phyloP scores from a whole-genome alignment of 2,888 invertebrate species.

The Gisinianus flammeolus region DNA sequence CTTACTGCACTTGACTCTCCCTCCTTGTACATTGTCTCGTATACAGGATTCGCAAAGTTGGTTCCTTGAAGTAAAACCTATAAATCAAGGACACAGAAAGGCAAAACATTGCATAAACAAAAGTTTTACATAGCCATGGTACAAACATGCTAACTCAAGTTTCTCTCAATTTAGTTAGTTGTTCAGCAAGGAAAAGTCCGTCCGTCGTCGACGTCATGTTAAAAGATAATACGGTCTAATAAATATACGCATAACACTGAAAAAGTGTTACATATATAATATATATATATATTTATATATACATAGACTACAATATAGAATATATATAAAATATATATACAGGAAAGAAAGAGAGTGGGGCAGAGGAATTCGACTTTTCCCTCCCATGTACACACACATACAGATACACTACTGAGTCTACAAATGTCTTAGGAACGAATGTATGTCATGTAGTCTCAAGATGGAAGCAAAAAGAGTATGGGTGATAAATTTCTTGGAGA shows the following conservation, averaged over 20 bases:
- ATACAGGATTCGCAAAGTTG: constrained; percentile 85
- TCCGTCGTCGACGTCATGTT: no score
- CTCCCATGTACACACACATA: no score
- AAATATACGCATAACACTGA: no score
- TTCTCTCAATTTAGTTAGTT: constrained; percentile 5
- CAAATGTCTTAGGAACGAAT: neutral
- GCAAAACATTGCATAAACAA: constrained; percentile 30
- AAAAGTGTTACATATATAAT: no score
- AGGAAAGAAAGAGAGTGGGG: neutral
- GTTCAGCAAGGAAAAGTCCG: neutral
- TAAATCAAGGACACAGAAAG: constrained; percentile 23
- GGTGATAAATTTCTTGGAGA: constrained; percentile 33
- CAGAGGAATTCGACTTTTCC: no score
- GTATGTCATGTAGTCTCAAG: neutral
- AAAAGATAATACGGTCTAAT: no score
- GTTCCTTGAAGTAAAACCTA: constrained; percentile 65
- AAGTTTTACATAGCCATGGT: constrained; percentile 6
- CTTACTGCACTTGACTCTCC: constrained; percentile 58
- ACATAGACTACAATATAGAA: no score
- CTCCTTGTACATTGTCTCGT: constrained; percentile 76
- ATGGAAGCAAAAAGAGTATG: neutral
- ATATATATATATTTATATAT: no score
- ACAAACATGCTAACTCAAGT: neutral
- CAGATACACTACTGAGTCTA: neutral
- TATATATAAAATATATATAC: no score